These are phyloP conservation scores for Masticophis lateralis DNA, from an alignment of 2,797 vertebrate species.

Conservation along the genomic window DNA sequence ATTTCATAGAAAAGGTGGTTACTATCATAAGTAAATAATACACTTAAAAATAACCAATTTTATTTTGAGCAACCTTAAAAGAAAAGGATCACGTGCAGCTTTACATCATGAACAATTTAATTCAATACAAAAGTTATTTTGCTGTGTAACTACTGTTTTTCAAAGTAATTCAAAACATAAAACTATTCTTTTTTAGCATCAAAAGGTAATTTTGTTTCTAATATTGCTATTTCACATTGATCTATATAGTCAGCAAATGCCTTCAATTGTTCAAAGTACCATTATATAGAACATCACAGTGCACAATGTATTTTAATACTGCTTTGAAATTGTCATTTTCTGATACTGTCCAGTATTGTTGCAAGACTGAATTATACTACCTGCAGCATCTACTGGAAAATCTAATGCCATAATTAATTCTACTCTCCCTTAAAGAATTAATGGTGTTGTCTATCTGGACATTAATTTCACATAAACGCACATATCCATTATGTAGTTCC, in stretches of 20 bases:
- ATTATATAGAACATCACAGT: neutral
- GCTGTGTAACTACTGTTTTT: neutral
- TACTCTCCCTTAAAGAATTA: neutral
- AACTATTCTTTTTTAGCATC: neutral
- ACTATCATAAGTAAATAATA: neutral
- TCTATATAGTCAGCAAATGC: neutral
- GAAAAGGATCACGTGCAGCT: neutral
- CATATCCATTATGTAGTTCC: neutral
- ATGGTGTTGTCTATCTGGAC: neutral
- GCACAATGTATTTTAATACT: neutral
- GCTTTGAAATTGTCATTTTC: neutral
- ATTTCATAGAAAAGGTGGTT: neutral
- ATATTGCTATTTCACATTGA: neutral
- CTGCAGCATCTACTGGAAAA: neutral
- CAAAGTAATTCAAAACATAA: neutral
- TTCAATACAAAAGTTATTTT: neutral
- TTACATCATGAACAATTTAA: neutral
- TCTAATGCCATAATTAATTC: neutral
- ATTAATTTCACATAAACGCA: neutral
- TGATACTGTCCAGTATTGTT: neutral
- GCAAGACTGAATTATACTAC: neutral
- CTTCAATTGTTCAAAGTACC: neutral
- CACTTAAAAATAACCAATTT: neutral
- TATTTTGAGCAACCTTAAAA: neutral
- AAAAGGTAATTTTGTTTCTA: neutral